Conservation (phyloP, 2,113 vertebrate genomes). For the Nycticryphes semicollaris region DNA sequence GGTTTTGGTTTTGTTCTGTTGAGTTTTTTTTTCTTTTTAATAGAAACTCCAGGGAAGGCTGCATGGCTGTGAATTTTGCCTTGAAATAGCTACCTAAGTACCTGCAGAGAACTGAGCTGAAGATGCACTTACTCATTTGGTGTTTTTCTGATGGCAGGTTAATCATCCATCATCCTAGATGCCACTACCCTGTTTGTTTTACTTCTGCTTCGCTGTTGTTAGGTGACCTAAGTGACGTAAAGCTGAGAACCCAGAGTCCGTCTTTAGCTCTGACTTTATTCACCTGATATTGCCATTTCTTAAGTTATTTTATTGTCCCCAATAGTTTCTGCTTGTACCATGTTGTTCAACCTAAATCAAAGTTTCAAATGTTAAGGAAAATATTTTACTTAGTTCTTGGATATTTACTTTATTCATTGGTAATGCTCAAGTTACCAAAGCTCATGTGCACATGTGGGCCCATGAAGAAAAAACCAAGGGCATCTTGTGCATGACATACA, state of each 20-base stretch:
- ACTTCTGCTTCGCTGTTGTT: background rate
- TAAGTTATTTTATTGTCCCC: background rate
- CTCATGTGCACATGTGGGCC: background rate
- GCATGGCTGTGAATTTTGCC: background rate
- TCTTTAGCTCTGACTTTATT: background rate
- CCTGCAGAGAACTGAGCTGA: background rate
- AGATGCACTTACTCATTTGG: background rate
- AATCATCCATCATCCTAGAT: background rate
- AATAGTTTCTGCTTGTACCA: background rate
- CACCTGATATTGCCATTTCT: background rate
- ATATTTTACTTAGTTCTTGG: background rate
- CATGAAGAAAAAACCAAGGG: background rate
- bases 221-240: background rate
- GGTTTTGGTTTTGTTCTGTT: background rate
- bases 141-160: background rate
- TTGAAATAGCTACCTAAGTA: background rate
- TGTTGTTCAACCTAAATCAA: constrained; percentile 38
- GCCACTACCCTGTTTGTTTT: background rate
- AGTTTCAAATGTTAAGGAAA: constrained; percentile 35
- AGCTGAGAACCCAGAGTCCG: background rate
- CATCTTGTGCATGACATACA: background rate
- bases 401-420: background rate
- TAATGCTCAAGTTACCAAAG: background rate
- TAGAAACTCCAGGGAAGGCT: background rate
- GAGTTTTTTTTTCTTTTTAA: background rate